Conservation (phyloP, 2,113 vertebrate species). For the Charina bottae region DNA sequence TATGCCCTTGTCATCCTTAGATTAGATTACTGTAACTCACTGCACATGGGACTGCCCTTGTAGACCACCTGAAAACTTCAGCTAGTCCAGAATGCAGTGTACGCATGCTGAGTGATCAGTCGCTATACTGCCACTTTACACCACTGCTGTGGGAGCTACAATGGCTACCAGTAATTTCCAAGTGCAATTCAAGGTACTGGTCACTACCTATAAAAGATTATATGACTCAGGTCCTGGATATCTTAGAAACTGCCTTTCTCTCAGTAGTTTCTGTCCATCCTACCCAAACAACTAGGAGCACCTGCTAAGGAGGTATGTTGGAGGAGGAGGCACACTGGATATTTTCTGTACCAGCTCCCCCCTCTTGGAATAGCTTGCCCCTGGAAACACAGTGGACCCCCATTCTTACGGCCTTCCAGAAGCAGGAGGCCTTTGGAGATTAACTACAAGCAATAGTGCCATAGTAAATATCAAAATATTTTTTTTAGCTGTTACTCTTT, state of each 20-base stretch:
- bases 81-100: neutral
- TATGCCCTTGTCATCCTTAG: too few species aligned
- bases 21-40: neutral
- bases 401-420: too few species aligned
- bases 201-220: neutral
- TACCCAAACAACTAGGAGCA: too few species aligned
- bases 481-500: neutral
- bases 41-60: neutral
- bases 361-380: too few species aligned
- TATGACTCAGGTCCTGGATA: neutral
- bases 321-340: too few species aligned
- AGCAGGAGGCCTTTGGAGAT: too few species aligned
- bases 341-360: too few species aligned
- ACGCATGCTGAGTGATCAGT: neutral
- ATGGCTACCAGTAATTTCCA: neutral
- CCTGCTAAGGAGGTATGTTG: too few species aligned
- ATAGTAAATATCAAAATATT: too few species aligned
- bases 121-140: neutral
- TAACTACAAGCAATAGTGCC: too few species aligned
- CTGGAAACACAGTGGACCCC: too few species aligned
- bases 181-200: neutral
- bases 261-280: too few species aligned
- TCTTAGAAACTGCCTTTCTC: neutral
- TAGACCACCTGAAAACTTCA: neutral
- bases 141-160: neutral